Evolutionary conservation across 2,888 invertebrate species (phyloP).

Genomic region (Matsumyia berberina): DNA sequence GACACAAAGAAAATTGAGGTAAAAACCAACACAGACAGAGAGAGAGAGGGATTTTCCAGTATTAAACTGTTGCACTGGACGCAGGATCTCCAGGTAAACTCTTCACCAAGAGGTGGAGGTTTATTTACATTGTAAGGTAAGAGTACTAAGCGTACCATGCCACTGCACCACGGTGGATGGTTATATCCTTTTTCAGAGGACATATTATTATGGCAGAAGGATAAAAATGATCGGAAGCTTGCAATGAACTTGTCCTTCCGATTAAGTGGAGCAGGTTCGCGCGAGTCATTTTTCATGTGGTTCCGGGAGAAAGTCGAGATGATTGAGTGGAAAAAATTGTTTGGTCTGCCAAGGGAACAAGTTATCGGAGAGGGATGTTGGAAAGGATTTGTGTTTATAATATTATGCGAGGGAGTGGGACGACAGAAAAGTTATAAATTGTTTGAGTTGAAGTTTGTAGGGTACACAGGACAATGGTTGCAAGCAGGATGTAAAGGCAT

Average conservation of each 20-base stretch:
- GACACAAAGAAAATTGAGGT: slow-evolving; percentile 12
- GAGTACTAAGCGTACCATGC: slow-evolving; percentile 57
- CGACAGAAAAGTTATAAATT: too few relatives aligned
- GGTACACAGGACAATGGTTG: too few relatives aligned
- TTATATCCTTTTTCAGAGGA: slow-evolving; percentile 62
- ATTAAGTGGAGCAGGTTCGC: slow-evolving; percentile 71
- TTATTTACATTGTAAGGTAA: slow-evolving; percentile 73
- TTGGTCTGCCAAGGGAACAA: slow-evolving; percentile 35
- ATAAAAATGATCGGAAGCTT: slow-evolving; percentile 73
- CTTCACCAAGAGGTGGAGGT: slow-evolving; percentile 33
- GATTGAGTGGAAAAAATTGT: slow-evolving; percentile 66
- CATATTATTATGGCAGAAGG: slow-evolving; percentile 68
- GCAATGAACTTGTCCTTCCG: slow-evolving; percentile 76
- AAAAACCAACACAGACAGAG: slow-evolving; percentile 8
- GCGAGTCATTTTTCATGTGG: slow-evolving; percentile 69
- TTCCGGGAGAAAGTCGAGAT: slow-evolving; percentile 69
- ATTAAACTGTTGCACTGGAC: slow-evolving; percentile 69
- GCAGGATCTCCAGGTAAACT: slow-evolving; percentile 47
- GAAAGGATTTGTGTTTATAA: not conserved
- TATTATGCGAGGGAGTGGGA: too few relatives aligned
- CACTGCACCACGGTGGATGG: slow-evolving; percentile 48
- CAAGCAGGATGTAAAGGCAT: too few relatives aligned
- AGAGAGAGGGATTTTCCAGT: slow-evolving; percentile 36
- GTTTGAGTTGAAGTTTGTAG: too few relatives aligned
- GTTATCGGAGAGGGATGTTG: not conserved